phyloP scores from a whole-genome alignment of 1,140 invertebrate genomes.

The Cataglyphis hispanica region DNA sequence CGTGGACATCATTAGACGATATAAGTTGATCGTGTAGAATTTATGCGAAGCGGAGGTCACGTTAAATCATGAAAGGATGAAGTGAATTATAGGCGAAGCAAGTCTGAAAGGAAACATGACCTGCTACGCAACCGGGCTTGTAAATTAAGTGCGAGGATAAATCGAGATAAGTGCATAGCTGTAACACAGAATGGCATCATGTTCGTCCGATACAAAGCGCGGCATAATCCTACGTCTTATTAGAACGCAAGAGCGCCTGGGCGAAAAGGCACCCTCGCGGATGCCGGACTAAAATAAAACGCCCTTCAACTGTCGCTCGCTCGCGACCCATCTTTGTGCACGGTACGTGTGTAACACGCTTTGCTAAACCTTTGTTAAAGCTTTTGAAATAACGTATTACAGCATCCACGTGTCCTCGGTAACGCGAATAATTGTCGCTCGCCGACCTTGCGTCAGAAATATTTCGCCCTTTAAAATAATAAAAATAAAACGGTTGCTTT shows the following conservation, averaged over 20 bases:
- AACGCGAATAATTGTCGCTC: background rate
- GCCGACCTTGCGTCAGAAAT: background rate
- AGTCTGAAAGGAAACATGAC: background rate
- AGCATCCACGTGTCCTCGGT: background rate
- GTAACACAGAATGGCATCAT: constrained; percentile 13
- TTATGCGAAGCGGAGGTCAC: constrained; percentile 25
- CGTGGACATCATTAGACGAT: constrained; percentile 26
- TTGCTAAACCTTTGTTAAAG: constrained; percentile 3
- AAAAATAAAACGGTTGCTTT: background rate
- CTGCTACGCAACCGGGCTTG: background rate
- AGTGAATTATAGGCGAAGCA: constrained; percentile 37
- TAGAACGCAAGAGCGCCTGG: constrained; percentile 13
- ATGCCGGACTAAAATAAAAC: constrained; percentile 29
- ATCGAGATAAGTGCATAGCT: constrained; percentile 3
- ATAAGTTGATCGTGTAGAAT: constrained; percentile 49
- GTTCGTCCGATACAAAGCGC: constrained; percentile 5
- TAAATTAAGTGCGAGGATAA: constrained; percentile 47
- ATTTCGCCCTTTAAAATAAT: constrained; percentile 9
- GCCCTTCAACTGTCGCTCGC: background rate
- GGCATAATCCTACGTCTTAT: background rate
- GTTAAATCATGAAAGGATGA: constrained; percentile 6
- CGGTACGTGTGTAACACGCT: constrained; percentile 14
- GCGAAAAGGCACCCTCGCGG: background rate
- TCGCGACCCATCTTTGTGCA: constrained; percentile 22
- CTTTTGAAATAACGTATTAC: constrained; percentile 12